Conservation (phyloP, 2,113 vertebrate species). For the pig (Sus scrofa) region DNA sequence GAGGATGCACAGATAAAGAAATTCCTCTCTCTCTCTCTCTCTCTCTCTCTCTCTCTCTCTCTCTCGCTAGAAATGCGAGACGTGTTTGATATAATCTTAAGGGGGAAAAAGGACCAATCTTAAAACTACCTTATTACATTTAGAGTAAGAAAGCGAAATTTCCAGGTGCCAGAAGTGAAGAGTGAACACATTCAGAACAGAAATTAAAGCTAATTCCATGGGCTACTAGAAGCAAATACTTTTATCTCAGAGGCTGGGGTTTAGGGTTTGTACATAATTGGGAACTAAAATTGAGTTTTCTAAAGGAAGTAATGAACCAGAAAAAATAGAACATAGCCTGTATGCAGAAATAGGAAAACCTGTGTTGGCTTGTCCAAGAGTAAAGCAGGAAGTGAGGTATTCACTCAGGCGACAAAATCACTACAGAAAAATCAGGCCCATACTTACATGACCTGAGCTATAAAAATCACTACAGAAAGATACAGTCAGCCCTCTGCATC, state of each 20-base stretch:
- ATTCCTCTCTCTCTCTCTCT: not conserved
- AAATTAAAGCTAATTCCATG: not conserved
- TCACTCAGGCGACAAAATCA: not conserved
- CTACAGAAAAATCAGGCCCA: not conserved
- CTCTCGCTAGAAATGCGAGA: not conserved
- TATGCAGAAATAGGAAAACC: not conserved
- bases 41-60: too few relatives aligned
- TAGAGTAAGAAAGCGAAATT: constrained; percentile 4
- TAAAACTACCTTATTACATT: not conserved
- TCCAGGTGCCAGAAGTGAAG: constrained; percentile 9
- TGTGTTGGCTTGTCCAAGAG: constrained; percentile 14
- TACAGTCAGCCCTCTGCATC: not conserved
- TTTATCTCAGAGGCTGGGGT: not conserved
- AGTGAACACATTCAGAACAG: not conserved
- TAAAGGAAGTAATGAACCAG: not conserved
- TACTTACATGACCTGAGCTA: not conserved
- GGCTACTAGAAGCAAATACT: not conserved
- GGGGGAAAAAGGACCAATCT: not conserved
- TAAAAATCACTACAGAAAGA: not conserved
- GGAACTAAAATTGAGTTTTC: constrained; percentile 21
- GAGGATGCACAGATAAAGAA: not conserved
- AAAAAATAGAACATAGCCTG: not conserved
- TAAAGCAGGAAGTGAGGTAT: not conserved
- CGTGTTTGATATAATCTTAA: not conserved
- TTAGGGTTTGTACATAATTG: not conserved